Evolutionary conservation across 2,888 invertebrate genomes (phyloP), one percentile per base, ranked within the genome.

Genomic region (Vanessa cardui): DNA sequence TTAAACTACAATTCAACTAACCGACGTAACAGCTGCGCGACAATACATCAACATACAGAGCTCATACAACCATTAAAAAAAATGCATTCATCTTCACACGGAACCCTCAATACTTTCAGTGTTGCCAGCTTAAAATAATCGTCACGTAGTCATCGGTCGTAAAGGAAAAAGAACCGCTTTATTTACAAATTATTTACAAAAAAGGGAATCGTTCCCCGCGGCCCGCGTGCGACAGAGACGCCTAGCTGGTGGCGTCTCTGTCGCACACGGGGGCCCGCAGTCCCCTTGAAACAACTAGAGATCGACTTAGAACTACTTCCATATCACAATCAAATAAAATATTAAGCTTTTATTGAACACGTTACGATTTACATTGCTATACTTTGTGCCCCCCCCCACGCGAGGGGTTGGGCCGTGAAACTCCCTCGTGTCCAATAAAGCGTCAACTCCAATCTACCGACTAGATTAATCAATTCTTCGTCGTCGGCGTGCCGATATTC

Each of bases 401-500:
- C 3, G 4, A 39, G 3, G 39, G 4, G 39, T 12, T n/a, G n/a
- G n/a, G n/a, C n/a, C n/a, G n/a, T n/a, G n/a, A n/a, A n/a, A n/a
- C n/a, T n/a, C n/a, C 9, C n/a, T 31, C 21, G 20, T n/a, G 52
- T 45, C 58, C 61, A 70, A 60, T 67, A 61, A 46, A 52, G 16
- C 26, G 12, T 21, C 26, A 67, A 70, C 20, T 47, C 33, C 20
- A 52, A 63, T 31, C 56, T 61, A 50, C 60, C 52, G 70, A 70
- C 70, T 70, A 65, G 69, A 71, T 71, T 18, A 7, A 66, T 72
- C 80, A 92, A 82, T 90, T 90, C 70, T 91, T 92, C 77, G 91
- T 92, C 75, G 92, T 91, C 3, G 92, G 92, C 15, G 91, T 89
- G 0, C 88, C 88, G 67, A 88, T 78, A 56, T 87, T 88, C 1